A percentile compares a stretch with the other conserved stretches of the same genome.
Evolutionary conservation across 2,797 vertebrate genomes (phyloP).

Genomic region (Australoheros facetus): DNA sequence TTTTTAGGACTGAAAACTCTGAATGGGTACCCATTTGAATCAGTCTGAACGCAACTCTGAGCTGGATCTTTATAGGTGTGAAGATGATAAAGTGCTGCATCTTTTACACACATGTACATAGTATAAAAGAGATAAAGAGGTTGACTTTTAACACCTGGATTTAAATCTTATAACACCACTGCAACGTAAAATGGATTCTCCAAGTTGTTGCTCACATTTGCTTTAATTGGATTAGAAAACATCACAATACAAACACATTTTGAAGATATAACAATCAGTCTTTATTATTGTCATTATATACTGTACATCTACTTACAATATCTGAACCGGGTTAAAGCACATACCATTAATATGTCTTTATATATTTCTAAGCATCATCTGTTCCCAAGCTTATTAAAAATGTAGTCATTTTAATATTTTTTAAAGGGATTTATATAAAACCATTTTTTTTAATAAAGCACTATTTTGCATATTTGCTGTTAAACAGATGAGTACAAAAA

Average conservation of each 20-base stretch:
- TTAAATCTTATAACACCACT: not conserved
- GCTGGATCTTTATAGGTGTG: not conserved
- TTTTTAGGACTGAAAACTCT: not conserved
- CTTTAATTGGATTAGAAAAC: not conserved
- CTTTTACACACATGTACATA: not conserved
- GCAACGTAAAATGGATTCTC: not conserved
- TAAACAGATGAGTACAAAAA: conserved; percentile 46
- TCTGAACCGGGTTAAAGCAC: conserved; percentile 39
- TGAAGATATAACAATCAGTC: conserved; percentile 41
- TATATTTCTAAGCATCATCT: conserved; percentile 38
- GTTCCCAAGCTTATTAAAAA: conserved; percentile 45
- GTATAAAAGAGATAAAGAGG: not conserved
- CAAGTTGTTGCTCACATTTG: not conserved
- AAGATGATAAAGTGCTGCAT: not conserved
- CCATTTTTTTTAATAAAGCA: conserved; percentile 47
- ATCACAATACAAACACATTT: conserved; percentile 4
- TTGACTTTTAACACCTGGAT: not conserved
- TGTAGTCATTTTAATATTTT: conserved; percentile 18
- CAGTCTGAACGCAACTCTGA: not conserved
- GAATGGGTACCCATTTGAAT: not conserved
- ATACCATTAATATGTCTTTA: conserved; percentile 48
- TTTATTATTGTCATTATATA: conserved; percentile 61
- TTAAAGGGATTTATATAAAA: conserved; percentile 59
- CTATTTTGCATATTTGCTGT: conserved; percentile 30
- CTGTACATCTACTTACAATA: conserved; percentile 61